Evolutionary conservation across 2,888 invertebrate genomes (phyloP), one percentile per base, ranked within the genome.

Genomic region (Fragum fragum): DNA sequence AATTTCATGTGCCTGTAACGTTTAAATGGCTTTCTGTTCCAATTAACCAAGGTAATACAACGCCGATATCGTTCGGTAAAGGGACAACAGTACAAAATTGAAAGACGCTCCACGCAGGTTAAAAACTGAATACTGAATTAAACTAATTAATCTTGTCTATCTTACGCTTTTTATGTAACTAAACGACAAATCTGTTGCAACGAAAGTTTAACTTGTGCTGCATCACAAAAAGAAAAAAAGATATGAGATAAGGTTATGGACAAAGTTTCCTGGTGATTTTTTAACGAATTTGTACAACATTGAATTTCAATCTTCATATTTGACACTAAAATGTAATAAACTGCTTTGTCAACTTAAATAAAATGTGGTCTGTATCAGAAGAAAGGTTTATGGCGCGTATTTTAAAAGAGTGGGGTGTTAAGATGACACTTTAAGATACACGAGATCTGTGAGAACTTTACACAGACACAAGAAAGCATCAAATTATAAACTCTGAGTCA

Each of bases 101-200:
- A 61, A 61, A 16, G 61, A 61, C 18, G 36, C 18, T 61, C 29
- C 32, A 16, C 32, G 32, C 7, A 61, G 23, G 61, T 32, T 28
- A 32, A 29, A 61, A 32, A n/a, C n/a, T n/a, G n/a, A 11, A 32
- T 28, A 61, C 32, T 61, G 61, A 61, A 61, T 61, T 61, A 29
- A 61, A 61, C 61, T 32, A 61, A 61, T 61, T 61, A 61, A 61
- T 61, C 61, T 61, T 61, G 6, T n/a, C 14, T 47, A 47, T 47
- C 47, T 18, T 47, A 47, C 47, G n/a, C 47, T 47, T 47, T 18
- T 47, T 47, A 14, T n/a, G n/a, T n/a, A n/a, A n/a, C n/a, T n/a
- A n/a, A n/a, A n/a, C n/a, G n/a, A n/a, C n/a, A n/a, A n/a, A n/a
- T n/a, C n/a, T n/a, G n/a, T n/a, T n/a, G n/a, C n/a, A n/a, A n/a